phyloP scores from a whole-genome alignment of 2,113 vertebrate species.

The Smithornis capensis region DNA sequence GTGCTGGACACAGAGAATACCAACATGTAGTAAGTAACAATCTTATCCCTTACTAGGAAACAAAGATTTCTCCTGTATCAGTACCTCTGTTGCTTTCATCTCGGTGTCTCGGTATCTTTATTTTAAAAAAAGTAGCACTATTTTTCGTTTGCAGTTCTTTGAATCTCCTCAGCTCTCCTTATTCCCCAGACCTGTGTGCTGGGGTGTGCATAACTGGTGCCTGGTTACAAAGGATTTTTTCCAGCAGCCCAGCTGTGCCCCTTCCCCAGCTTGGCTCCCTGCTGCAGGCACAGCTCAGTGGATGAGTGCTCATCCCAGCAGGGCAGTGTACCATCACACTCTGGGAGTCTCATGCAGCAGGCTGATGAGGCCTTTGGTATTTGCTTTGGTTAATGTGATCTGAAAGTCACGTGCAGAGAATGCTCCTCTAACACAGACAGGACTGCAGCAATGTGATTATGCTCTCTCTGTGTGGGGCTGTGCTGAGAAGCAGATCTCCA shows the following conservation, averaged over 20 bases:
- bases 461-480: background rate
- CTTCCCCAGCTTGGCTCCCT: background rate
- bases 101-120: background rate
- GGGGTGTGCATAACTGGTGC: background rate
- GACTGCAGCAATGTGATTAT: background rate
- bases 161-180: background rate
- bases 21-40: background rate
- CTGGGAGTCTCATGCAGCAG: background rate
- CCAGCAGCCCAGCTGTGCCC: background rate
- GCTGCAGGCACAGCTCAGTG: background rate
- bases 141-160: background rate
- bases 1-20: background rate
- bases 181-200: background rate
- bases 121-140: background rate
- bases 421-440: background rate
- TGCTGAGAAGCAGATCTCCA: background rate
- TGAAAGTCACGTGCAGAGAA: background rate
- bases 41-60: background rate
- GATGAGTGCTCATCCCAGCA: background rate
- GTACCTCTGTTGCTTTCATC: background rate
- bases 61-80: background rate
- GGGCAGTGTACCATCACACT: rapidly evolving
- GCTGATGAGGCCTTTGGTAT: background rate
- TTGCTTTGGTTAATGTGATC: background rate
- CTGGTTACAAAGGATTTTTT: background rate